Conservation (phyloP, 2,888 invertebrate genomes). For the Cyaniris semiargus region DNA sequence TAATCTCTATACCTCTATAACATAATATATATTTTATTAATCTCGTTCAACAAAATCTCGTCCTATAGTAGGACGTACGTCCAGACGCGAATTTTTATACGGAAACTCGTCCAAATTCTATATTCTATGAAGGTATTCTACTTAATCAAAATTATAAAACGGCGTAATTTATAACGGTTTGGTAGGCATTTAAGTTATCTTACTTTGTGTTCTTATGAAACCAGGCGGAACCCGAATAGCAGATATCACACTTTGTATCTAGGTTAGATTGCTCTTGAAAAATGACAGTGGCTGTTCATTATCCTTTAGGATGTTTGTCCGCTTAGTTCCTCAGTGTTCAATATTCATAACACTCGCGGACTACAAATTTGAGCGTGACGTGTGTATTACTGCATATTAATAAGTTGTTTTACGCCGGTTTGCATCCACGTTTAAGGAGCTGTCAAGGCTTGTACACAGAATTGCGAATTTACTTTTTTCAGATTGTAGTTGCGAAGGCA, state of each 20-base stretch:
- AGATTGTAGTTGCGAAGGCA: too few species aligned
- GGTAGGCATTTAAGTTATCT: too few species aligned
- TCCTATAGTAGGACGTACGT: too few species aligned
- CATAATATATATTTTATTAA: too few species aligned
- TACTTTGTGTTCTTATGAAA: background rate
- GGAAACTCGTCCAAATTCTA: too few species aligned
- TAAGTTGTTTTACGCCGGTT: background rate
- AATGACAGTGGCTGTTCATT: background rate
- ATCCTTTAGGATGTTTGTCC: background rate
- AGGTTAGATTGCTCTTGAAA: background rate
- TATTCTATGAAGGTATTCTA: too few species aligned
- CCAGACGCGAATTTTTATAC: too few species aligned
- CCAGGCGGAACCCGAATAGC: background rate
- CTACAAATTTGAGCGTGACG: conserved; percentile 20
- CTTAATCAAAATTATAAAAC: too few species aligned
- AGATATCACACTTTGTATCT: background rate
- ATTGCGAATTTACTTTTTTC: background rate
- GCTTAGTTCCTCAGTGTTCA: background rate
- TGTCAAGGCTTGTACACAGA: background rate
- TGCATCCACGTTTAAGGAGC: background rate
- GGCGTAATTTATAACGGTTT: too few species aligned
- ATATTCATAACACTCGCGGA: conserved; percentile 5
- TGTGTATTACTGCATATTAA: conserved; percentile 28
- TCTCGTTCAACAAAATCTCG: too few species aligned
- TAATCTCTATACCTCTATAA: too few species aligned